Evolutionary conservation across 2,113 vertebrate genomes (phyloP).

Genomic region (Pseudorhombus dupliciocellatus): DNA sequence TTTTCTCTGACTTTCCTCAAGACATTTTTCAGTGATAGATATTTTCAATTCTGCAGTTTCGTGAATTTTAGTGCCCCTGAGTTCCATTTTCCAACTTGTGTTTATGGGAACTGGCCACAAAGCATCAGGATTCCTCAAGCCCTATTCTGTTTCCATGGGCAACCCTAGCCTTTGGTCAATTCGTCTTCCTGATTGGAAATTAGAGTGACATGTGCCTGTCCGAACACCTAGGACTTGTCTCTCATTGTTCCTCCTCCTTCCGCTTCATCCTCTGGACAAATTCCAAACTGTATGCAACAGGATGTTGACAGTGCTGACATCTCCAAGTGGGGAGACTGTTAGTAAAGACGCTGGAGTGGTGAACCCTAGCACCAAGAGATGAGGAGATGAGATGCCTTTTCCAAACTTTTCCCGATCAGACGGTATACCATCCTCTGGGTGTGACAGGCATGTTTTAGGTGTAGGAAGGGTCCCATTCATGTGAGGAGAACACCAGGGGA

Average conservation of each 20-base stretch:
- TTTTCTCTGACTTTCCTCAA: no score
- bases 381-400: background rate
- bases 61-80: background rate
- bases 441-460: no score
- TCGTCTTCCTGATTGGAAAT: no score
- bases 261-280: no score
- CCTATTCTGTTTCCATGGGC: background rate
- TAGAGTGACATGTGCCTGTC: no score
- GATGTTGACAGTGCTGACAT: background rate
- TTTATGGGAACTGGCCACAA: constrained; percentile 1
- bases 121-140: background rate
- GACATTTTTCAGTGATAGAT: no score
- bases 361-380: background rate
- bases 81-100: constrained; percentile 1
- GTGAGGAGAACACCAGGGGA: no score
- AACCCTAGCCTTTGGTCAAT: no score
- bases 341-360: background rate
- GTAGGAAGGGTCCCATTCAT: no score
- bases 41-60: background rate
- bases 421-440: no score
- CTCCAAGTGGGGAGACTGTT: constrained; percentile 2
- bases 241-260: no score
- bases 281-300: background rate
- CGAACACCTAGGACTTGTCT: no score
- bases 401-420: background rate